These are phyloP conservation scores for Perca schrenkii DNA, from an alignment of 2,113 vertebrate genomes.

Conservation along the genomic window DNA sequence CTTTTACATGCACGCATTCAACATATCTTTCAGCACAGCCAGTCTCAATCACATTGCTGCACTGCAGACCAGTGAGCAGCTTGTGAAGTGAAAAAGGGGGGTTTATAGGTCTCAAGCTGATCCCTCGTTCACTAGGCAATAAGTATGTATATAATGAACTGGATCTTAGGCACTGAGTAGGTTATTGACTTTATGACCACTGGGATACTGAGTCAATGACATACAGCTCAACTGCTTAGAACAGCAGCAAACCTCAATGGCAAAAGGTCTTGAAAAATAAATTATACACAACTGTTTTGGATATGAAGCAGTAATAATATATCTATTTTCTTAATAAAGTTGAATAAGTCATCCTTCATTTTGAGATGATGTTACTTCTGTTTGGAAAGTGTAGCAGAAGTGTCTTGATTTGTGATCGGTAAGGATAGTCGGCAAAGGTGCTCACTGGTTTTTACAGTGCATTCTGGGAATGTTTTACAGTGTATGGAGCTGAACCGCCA, in stretches of 20 bases:
- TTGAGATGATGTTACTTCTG: not conserved
- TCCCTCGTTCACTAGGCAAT: not conserved
- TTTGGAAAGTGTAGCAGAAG: not conserved
- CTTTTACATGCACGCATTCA: not conserved
- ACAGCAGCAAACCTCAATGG: not conserved
- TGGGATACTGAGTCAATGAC: not conserved
- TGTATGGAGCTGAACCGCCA: not conserved
- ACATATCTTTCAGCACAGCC: not conserved
- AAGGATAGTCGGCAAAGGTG: not conserved
- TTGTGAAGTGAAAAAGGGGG: not conserved
- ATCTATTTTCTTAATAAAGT: not conserved
- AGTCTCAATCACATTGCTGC: not conserved
- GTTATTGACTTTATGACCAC: not conserved
- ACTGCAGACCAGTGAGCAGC: not conserved
- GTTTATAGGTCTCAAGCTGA: slow-evolving; percentile 10
- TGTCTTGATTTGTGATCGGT: not conserved
- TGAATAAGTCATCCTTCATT: not conserved
- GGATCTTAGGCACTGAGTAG: not conserved
- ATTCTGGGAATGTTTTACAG: not conserved
- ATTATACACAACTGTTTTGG: not conserved
- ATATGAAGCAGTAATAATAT: not conserved
- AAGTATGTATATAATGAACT: not conserved
- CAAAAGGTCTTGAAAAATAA: not conserved
- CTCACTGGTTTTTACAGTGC: not conserved
- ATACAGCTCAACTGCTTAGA: not conserved